Evolutionary conservation across 2,797 vertebrate genomes (phyloP).

Genomic region (Sus cebifrons): DNA sequence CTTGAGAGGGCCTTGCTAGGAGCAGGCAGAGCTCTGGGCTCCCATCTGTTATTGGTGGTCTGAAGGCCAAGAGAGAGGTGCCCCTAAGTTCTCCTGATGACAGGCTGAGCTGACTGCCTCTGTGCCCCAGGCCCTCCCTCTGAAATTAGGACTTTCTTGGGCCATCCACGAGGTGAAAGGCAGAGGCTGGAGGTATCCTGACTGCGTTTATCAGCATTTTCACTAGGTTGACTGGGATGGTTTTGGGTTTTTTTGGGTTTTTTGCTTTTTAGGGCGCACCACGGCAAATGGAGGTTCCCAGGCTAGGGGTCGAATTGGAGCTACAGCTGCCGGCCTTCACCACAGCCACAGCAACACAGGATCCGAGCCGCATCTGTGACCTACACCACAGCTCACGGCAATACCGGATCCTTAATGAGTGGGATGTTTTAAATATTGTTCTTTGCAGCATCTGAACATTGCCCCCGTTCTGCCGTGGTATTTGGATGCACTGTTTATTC

Average conservation of each 20-base stretch:
- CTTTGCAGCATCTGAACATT: not conserved
- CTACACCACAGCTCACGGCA: too few relatives aligned
- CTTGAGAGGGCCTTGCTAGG: not conserved
- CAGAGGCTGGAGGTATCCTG: not conserved
- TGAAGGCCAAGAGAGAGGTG: not conserved
- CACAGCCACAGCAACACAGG: too few relatives aligned
- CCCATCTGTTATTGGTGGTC: not conserved
- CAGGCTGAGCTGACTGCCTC: not conserved
- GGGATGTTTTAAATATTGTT: not conserved
- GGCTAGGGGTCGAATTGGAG: too few relatives aligned
- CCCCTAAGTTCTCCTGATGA: not conserved
- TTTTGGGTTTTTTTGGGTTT: not conserved
- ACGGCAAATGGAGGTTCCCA: too few relatives aligned
- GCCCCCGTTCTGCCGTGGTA: not conserved
- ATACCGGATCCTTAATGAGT: not conserved
- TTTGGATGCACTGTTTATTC: constrained; percentile 52
- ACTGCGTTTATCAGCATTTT: not conserved
- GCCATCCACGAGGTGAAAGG: not conserved
- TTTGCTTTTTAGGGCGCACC: too few relatives aligned
- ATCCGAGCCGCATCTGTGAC: too few relatives aligned
- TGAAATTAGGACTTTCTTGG: not conserved
- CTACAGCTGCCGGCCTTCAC: too few relatives aligned
- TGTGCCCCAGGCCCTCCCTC: not conserved
- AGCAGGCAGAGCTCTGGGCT: not conserved
- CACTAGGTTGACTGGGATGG: not conserved